A percentile compares a stretch with the other conserved stretches of the same genome.
phyloP scores from a whole-genome alignment of 2,888 invertebrate genomes.

The Drosophila mayaguana region DNA sequence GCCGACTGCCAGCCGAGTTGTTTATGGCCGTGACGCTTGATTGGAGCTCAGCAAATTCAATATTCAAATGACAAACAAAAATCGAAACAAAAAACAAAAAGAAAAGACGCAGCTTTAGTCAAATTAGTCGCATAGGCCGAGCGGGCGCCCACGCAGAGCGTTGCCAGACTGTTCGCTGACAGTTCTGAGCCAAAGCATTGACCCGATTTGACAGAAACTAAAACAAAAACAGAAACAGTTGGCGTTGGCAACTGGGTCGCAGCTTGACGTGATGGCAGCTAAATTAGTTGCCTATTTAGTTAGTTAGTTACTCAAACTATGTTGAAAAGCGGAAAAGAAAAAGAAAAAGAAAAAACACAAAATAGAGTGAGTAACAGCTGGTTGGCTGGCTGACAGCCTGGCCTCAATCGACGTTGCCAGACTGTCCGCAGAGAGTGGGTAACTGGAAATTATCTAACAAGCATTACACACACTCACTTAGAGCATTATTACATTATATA shows the following conservation, averaged over 20 bases:
- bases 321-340: slow-evolving; percentile 5
- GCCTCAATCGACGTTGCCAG: slow-evolving; percentile 14
- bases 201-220: slow-evolving; percentile 58
- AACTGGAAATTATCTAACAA: slow-evolving; percentile 41
- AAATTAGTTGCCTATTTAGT: slow-evolving; percentile 8
- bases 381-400: slow-evolving; percentile 10
- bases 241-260: slow-evolving; percentile 62
- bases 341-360: neutral
- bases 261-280: slow-evolving; percentile 5
- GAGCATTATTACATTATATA: slow-evolving; percentile 25
- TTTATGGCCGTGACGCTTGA: slow-evolving; percentile 35
- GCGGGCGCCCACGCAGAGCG: slow-evolving; percentile 34
- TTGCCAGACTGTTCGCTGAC: slow-evolving; percentile 30
- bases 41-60: slow-evolving; percentile 41
- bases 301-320: slow-evolving; percentile 11
- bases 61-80: slow-evolving; percentile 21
- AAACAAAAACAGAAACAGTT: slow-evolving; percentile 39
- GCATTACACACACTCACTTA: slow-evolving; percentile 22
- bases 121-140: slow-evolving; percentile 36
- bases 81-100: slow-evolving; percentile 13
- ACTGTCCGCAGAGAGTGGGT: slow-evolving; percentile 17
- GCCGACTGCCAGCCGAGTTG: neutral
- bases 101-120: slow-evolving; percentile 34
- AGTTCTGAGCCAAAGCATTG: slow-evolving; percentile 63
- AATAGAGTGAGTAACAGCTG: slow-evolving; percentile 8